phyloP scores from a whole-genome alignment of 64 coral and sea anemone species.

The Stichodactyla mertensii region DNA sequence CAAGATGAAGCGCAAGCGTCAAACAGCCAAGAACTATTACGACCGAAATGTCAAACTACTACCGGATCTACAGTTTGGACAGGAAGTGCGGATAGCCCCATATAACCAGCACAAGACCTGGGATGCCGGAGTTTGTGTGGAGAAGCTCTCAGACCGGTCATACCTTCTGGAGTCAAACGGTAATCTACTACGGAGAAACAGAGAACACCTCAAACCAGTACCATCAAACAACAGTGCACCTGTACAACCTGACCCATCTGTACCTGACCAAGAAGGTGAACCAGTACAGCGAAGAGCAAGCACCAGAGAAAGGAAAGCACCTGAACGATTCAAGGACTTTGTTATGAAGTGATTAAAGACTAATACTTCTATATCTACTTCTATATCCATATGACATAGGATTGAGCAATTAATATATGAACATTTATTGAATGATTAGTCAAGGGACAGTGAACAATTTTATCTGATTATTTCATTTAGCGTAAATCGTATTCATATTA shows the following conservation, averaged over 20 bases:
- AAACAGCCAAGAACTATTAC: slow-evolving; percentile 25
- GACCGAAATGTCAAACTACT: neutral
- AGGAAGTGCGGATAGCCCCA: slow-evolving; percentile 45
- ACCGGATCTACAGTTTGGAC: slow-evolving; percentile 51
- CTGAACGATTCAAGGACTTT: too few relatives aligned
- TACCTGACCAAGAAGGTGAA: too few relatives aligned
- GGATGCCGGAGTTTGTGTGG: slow-evolving; percentile 38
- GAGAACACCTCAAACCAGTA: slow-evolving; percentile 29
- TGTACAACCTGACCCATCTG: neutral
- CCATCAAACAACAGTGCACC: neutral
- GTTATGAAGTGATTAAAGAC: too few relatives aligned
- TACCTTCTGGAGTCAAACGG: slow-evolving; percentile 38
- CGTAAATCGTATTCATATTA: too few relatives aligned
- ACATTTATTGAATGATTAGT: too few relatives aligned
- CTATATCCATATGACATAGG: too few relatives aligned
- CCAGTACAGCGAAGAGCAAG: too few relatives aligned
- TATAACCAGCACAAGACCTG: slow-evolving; percentile 27
- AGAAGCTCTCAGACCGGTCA: slow-evolving; percentile 63
- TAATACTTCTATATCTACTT: too few relatives aligned
- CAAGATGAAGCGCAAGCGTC: slow-evolving; percentile 12
- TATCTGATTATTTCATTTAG: too few relatives aligned
- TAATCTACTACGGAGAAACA: slow-evolving; percentile 30
- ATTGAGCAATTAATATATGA: too few relatives aligned
- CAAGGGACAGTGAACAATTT: too few relatives aligned
- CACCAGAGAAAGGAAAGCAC: too few relatives aligned